Percentiles rank a stretch among this genome's conserved stretches.
Evolutionary conservation across 2,113 vertebrate genomes (phyloP).

Genomic region (Crotalus viridis): DNA sequence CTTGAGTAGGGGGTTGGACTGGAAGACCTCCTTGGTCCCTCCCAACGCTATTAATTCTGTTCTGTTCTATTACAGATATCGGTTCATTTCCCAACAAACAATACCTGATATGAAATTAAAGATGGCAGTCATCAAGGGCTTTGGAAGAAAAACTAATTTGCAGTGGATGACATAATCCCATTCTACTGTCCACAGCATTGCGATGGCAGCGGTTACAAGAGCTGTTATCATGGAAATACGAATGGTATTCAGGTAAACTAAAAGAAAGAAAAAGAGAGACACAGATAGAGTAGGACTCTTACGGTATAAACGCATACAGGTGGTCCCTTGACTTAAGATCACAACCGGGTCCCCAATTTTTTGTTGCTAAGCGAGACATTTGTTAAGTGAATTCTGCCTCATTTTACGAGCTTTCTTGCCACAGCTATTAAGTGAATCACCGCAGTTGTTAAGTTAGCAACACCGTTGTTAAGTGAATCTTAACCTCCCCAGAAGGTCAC

Average conservation of each 20-base stretch:
- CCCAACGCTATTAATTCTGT: not conserved
- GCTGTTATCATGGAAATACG: not conserved
- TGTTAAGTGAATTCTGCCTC: no score
- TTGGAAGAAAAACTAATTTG: not conserved
- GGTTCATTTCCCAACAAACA: not conserved
- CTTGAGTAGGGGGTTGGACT: no score
- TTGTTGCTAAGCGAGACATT: no score
- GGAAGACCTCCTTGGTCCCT: no score
- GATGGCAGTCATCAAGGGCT: not conserved
- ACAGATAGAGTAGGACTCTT: not conserved
- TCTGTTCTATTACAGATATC: not conserved
- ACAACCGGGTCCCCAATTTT: no score
- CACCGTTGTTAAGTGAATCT: no score
- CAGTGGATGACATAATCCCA: constrained; percentile 4
- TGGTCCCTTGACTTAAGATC: no score
- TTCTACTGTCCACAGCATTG: not conserved
- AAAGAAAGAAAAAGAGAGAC: not conserved
- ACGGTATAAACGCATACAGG: not conserved
- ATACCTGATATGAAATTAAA: constrained; percentile 6
- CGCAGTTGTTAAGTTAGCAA: no score
- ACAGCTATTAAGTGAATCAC: no score
- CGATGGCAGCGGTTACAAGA: not conserved
- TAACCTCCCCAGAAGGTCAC: no score
- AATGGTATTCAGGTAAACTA: not conserved
- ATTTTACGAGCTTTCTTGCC: no score